These are phyloP conservation scores for Mythimna loreyi DNA, from an alignment of 2,888 invertebrate species.

Conservation along the genomic window DNA sequence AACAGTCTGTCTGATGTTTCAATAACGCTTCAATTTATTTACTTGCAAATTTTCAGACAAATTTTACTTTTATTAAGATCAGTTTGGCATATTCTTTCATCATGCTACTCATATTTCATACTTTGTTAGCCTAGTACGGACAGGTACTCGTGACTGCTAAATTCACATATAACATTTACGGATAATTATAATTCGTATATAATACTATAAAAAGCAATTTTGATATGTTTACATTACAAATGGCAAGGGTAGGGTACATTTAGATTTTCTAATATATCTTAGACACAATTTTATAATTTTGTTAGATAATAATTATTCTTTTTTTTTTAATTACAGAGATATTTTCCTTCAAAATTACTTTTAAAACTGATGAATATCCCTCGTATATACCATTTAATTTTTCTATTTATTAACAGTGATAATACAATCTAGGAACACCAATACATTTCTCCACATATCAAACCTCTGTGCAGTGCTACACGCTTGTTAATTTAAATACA, in stretches of 20 bases:
- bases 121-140: constrained; percentile 46
- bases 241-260: constrained; percentile 37
- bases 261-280: constrained; percentile 32
- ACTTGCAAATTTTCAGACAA: neutral
- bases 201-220: constrained; percentile 40
- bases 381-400: neutral
- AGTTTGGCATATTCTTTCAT: neutral
- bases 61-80: neutral
- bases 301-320: neutral
- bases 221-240: constrained; percentile 57
- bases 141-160: constrained; percentile 59
- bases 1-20: neutral
- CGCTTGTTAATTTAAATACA: constrained; percentile 7
- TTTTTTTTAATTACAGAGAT: neutral
- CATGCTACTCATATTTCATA: constrained; percentile 33
- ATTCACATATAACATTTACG: constrained; percentile 50
- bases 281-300: constrained; percentile 1
- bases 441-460: constrained; percentile 12
- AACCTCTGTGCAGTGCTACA: constrained; percentile 19
- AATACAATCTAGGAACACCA: constrained; percentile 47
- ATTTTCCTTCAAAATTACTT: neutral
- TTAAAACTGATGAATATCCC: neutral
- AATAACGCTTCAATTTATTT: no score
- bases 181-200: constrained; percentile 30
- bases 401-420: constrained; percentile 25